Evolutionary conservation across 2,113 vertebrate species (phyloP).

Genomic region (Lates calcarifer): DNA sequence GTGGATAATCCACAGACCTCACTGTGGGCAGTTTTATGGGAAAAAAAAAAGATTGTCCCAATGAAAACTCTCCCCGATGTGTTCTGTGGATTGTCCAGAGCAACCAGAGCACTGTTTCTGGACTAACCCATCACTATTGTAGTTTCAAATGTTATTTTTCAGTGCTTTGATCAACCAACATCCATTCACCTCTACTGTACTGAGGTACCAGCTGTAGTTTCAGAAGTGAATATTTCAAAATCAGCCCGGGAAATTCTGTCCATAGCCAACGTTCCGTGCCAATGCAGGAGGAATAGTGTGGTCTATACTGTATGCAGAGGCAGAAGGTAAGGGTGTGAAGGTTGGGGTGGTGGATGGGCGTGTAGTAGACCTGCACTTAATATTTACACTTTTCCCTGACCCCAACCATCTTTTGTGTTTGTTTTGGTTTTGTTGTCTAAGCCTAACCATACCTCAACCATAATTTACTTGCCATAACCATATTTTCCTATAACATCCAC

Average conservation of each 20-base stretch:
- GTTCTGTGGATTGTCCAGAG: conserved; percentile 32
- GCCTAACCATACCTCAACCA: not conserved
- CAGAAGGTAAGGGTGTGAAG: too few relatives aligned
- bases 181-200: not conserved
- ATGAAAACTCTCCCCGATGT: conserved; percentile 2
- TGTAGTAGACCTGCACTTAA: not conserved
- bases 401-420: not conserved
- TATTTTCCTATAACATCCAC: not conserved
- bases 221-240: not conserved
- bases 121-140: not conserved
- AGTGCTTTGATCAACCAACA: not conserved
- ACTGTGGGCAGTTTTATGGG: conserved; percentile 17
- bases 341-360: not conserved
- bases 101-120: conserved; percentile 18
- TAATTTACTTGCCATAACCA: not conserved
- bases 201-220: too few relatives aligned
- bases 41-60: not conserved
- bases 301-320: not conserved
- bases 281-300: not conserved
- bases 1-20: conserved; percentile 28
- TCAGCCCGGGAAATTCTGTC: not conserved
- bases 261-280: not conserved
- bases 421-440: not conserved
- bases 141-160: not conserved
- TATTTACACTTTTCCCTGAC: not conserved